phyloP scores from a whole-genome alignment of 1,140 invertebrate species.

The Saccostrea cuccullata region DNA sequence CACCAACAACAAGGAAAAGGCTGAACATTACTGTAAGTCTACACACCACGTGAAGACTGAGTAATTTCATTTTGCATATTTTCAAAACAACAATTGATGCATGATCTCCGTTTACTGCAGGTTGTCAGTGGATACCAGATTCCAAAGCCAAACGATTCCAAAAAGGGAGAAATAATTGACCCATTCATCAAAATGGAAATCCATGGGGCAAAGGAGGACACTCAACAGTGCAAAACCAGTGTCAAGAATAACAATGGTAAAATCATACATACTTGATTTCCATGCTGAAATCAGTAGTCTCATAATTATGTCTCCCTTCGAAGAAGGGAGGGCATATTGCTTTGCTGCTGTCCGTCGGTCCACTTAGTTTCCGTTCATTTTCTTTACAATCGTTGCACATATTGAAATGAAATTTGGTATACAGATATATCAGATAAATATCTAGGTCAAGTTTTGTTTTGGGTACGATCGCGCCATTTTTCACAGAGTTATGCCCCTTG shows the following conservation, averaged over 20 bases:
- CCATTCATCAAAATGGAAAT: conserved; percentile 80
- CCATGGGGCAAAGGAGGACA: conserved; percentile 1
- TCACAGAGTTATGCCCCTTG: too few species aligned
- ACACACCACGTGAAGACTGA: neutral
- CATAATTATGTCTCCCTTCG: too few species aligned
- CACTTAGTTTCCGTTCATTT: too few species aligned
- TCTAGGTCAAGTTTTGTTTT: too few species aligned
- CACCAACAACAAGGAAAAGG: conserved; percentile 45
- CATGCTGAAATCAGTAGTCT: too few species aligned
- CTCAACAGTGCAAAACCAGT: conserved; percentile 14
- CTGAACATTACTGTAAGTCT: conserved; percentile 54
- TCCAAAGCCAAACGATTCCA: conserved; percentile 81
- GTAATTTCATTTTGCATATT: neutral
- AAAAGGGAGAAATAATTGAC: conserved; percentile 79
- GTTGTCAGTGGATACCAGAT: conserved; percentile 84
- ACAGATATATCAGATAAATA: too few species aligned
- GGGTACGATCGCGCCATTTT: too few species aligned
- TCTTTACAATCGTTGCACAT: too few species aligned
- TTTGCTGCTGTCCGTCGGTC: too few species aligned
- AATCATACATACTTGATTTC: neutral
- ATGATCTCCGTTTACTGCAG: conserved; percentile 14
- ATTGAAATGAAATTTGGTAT: too few species aligned
- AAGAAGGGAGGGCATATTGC: too few species aligned
- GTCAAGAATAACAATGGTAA: conserved; percentile 46
- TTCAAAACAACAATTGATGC: neutral